Percentiles rank a stretch among this genome's conserved stretches.
phyloP scores from a whole-genome alignment of 2,888 invertebrate species.

The Melanargia galathea region DNA sequence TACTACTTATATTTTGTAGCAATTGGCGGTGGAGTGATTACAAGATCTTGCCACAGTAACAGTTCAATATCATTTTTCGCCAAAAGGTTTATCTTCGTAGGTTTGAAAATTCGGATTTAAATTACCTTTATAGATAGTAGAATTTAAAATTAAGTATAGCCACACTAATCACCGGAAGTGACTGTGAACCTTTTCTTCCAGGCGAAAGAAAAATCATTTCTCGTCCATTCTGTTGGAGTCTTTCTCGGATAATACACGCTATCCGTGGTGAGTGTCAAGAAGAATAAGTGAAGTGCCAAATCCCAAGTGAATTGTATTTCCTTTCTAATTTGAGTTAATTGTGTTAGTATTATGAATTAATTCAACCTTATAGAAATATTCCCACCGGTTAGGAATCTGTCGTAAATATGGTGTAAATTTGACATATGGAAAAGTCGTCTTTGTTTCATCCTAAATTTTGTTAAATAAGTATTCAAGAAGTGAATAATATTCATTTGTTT shows the following conservation, averaged over 20 bases:
- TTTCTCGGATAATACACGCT: slow-evolving; percentile 84
- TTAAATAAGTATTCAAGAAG: neutral
- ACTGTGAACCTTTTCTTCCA: slow-evolving; percentile 61
- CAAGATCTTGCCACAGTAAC: too few species aligned
- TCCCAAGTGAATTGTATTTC: slow-evolving; percentile 50
- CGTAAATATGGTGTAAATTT: slow-evolving; percentile 40
- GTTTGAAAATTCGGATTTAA: too few species aligned
- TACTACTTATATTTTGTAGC: too few species aligned
- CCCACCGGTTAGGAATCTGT: neutral
- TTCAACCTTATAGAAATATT: neutral
- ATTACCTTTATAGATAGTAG: too few species aligned
- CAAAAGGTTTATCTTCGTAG: too few species aligned
- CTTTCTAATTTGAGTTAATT: slow-evolving; percentile 38
- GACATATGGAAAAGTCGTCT: slow-evolving; percentile 5
- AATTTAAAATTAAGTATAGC: slow-evolving; percentile 42
- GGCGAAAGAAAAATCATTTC: slow-evolving; percentile 76
- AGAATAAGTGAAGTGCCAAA: slow-evolving; percentile 70
- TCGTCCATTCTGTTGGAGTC: slow-evolving; percentile 87
- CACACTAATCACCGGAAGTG: slow-evolving; percentile 69
- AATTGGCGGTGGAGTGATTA: too few species aligned
- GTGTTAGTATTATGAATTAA: slow-evolving; percentile 18
- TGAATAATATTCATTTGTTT: slow-evolving; percentile 41
- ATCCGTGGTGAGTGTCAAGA: slow-evolving; percentile 81
- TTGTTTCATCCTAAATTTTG: slow-evolving; percentile 10
- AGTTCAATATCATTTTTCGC: too few species aligned